These are phyloP conservation scores for Globicephala melas DNA, from an alignment of 2,113 vertebrate species.

Conservation along the genomic window DNA sequence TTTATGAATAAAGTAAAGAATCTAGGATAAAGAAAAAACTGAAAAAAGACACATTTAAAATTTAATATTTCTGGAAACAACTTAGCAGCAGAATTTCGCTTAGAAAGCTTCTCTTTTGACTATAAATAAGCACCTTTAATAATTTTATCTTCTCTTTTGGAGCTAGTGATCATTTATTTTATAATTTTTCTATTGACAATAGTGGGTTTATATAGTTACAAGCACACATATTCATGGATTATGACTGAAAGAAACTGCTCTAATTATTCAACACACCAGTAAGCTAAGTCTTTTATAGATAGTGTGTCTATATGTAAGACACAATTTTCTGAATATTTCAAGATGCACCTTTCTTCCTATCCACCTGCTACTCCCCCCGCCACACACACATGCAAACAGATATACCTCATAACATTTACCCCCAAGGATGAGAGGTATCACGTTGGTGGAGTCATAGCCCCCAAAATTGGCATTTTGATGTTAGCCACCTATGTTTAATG, in stretches of 20 bases:
- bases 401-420: not conserved
- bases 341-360: not conserved
- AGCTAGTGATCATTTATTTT: not conserved
- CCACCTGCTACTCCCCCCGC: rapidly evolving
- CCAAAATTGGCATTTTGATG: not conserved
- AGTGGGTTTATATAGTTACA: not conserved
- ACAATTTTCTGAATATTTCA: not conserved
- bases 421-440: not conserved
- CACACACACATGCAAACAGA: not conserved
- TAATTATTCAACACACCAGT: not conserved
- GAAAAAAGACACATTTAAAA: not conserved
- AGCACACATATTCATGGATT: not conserved
- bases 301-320: not conserved
- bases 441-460: not conserved
- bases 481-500: not conserved
- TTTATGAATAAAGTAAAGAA: not conserved
- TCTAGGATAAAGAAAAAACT: not conserved
- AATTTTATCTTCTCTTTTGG: not conserved
- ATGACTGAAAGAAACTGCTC: not conserved
- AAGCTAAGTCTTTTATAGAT: not conserved
- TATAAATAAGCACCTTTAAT: not conserved
- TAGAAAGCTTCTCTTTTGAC: not conserved
- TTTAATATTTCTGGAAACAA: not conserved
- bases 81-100: not conserved
- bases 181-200: not conserved